Percentiles rank a stretch among this genome's conserved stretches.
These are phyloP conservation scores for Ctenicera cuprea DNA, from an alignment of 2,888 invertebrate genomes.

Conservation along the genomic window DNA sequence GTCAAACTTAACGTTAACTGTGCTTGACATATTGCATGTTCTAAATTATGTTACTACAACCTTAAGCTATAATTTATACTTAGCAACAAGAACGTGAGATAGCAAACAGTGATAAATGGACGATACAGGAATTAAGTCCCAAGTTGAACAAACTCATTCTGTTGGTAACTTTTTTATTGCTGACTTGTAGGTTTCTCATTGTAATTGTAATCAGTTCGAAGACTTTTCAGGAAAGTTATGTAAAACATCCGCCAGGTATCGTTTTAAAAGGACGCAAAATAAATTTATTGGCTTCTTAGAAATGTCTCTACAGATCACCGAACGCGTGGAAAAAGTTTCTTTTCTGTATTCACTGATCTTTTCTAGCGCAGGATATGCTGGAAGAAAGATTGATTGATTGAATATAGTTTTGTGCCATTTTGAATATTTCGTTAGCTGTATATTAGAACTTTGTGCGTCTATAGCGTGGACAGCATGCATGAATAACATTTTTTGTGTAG, in stretches of 20 bases:
- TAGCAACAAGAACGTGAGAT: constrained; percentile 14
- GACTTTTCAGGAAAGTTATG: constrained; percentile 20
- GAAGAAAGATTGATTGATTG: constrained; percentile 7
- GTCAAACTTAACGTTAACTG: constrained; percentile 43
- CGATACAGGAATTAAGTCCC: background rate
- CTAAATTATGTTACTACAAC: constrained; percentile 13
- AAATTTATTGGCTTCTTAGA: constrained; percentile 36
- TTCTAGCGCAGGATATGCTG: background rate
- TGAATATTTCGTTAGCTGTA: background rate
- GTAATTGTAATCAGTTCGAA: constrained; percentile 19
- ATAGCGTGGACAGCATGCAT: too few species aligned
- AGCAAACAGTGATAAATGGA: constrained; percentile 10
- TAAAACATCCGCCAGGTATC: constrained; percentile 17
- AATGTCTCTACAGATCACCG: constrained; percentile 23
- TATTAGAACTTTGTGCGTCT: too few species aligned
- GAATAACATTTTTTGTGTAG: too few species aligned
- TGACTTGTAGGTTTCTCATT: constrained; percentile 8
- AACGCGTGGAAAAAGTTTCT: constrained; percentile 34
- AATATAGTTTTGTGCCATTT: constrained; percentile 15
- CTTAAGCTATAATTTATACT: constrained; percentile 27
- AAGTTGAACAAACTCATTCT: background rate
- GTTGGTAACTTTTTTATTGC: constrained; percentile 10
- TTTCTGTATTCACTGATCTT: constrained; percentile 16
- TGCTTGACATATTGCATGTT: constrained; percentile 27
- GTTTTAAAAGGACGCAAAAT: constrained; percentile 21